Evolutionary conservation across 2,113 vertebrate genomes (phyloP), one percentile per base, ranked within the genome.

Genomic region (Lepus timidus): DNA sequence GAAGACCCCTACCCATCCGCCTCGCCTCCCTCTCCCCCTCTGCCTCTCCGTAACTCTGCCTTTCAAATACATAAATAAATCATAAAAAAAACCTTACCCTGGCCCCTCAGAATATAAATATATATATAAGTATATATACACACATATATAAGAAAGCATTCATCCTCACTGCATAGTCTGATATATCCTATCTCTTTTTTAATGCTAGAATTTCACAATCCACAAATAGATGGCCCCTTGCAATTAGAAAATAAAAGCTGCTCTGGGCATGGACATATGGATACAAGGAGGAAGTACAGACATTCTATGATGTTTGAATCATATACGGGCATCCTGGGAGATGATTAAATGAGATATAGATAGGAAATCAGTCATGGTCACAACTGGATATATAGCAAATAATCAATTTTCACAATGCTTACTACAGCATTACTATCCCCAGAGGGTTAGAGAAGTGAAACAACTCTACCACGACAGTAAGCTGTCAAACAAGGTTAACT

Each of bases 281-380:
- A 82, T 73, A 86, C 52, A 79, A 13, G 31, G 36, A 92, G 49
- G 25, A 58, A 22, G 4, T 71, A 89, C 27, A 31, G 67, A 22
- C 25, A 85, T 31, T 65, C 16, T 87, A 17, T 75, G 61, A 92
- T 68, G 23, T 81, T 20, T 79, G 39, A 96, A 84, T 20, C 49
- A 96, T 10, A 94, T 12, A 68, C 17, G 73, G 52, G 17, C 29
- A 88, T 73, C 22, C 71, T 87, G 44, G 49, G 44, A 94, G 27
- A 86, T 10, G 73, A 90, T 58, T 90, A 90, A 90, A 36, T 76
- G 64, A 90, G 55, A 90, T 39, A 52, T 10, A 58, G 29, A 16
- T n/a, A 65, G 52, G 55, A 96, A 93, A 92, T 92, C 71, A 80
- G 55, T 82, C 55, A 22, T n/a, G 64, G 27, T 83, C 23, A 65